These are phyloP conservation scores for Ctenopoma kingsleyae DNA, from an alignment of 2,797 vertebrate genomes.

Conservation along the genomic window DNA sequence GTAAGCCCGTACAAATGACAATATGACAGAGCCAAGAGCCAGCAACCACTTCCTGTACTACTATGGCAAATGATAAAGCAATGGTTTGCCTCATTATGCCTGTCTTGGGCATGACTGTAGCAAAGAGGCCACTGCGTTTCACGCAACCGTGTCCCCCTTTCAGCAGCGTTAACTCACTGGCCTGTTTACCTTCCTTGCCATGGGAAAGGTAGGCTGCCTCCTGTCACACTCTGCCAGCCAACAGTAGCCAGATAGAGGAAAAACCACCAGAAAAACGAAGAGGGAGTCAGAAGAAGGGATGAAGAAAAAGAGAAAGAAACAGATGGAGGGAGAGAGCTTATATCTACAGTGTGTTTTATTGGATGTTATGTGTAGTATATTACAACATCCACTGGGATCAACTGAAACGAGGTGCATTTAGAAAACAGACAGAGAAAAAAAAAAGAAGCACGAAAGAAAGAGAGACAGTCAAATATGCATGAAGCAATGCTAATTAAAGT, in stretches of 20 bases:
- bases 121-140: neutral
- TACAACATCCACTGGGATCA: neutral
- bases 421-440: neutral
- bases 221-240: slow-evolving; percentile 36
- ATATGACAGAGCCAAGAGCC: neutral
- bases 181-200: slow-evolving; percentile 34
- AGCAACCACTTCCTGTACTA: neutral
- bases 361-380: neutral
- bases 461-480: slow-evolving; percentile 55
- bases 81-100: slow-evolving; percentile 8
- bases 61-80: slow-evolving; percentile 2
- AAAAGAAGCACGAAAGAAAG: neutral
- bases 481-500: slow-evolving; percentile 73
- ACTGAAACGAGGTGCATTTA: slow-evolving; percentile 20
- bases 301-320: neutral
- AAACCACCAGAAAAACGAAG: neutral
- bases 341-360: neutral
- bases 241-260: slow-evolving; percentile 13
- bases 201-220: slow-evolving; percentile 17
- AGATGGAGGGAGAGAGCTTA: neutral
- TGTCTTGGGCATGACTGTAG: slow-evolving; percentile 11
- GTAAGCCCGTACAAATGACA: neutral
- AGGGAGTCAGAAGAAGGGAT: neutral
- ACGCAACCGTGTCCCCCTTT: slow-evolving; percentile 30
- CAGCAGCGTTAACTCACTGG: slow-evolving; percentile 13